Evolutionary conservation across 2,888 invertebrate genomes (phyloP).

Genomic region (Drosophila pegasa): DNA sequence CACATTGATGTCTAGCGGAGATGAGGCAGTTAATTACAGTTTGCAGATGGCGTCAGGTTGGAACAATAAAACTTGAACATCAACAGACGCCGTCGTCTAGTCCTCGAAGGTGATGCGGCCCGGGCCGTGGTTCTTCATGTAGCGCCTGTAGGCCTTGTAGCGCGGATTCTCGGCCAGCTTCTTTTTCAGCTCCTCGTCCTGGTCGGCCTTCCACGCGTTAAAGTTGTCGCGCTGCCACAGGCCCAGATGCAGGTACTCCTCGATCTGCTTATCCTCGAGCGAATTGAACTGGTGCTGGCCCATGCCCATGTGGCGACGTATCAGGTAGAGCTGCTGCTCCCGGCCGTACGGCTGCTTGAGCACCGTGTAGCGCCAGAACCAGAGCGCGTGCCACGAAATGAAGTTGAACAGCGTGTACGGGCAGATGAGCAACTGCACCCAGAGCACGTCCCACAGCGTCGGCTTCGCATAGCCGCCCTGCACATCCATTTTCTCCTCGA

Average conservation of each 20-base stretch:
- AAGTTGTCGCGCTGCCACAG: slow-evolving; percentile 94
- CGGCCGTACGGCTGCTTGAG: slow-evolving; percentile 91
- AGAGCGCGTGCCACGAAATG: slow-evolving; percentile 90
- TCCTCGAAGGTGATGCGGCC: slow-evolving; percentile 97
- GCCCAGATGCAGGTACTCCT: slow-evolving; percentile 90
- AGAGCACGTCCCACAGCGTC: slow-evolving; percentile 90
- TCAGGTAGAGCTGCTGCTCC: slow-evolving; percentile 93
- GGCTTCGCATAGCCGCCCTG: slow-evolving; percentile 97
- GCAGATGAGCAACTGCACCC: slow-evolving; percentile 92
- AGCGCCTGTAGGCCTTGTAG: slow-evolving; percentile 95
- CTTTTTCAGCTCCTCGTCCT: slow-evolving; percentile 94
- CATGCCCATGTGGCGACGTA: slow-evolving; percentile 91
- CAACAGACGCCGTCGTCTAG: slow-evolving; percentile 79
- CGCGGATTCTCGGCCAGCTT: slow-evolving; percentile 93
- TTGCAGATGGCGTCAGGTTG: slow-evolving; percentile 36
- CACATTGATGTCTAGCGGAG: neutral
- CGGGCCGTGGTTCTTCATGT: slow-evolving; percentile 95
- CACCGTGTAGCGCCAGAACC: slow-evolving; percentile 93
- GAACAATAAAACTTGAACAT: slow-evolving; percentile 82
- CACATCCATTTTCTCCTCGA: slow-evolving; percentile 97
- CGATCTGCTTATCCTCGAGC: slow-evolving; percentile 90
- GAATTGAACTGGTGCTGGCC: slow-evolving; percentile 90
- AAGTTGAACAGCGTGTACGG: slow-evolving; percentile 91
- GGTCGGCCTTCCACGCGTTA: slow-evolving; percentile 90
- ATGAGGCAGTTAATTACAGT: slow-evolving; percentile 41